Evolutionary conservation across 2,797 vertebrate species (phyloP), one percentile per base, ranked within the genome.

Genomic region (Danio jaintianensis): DNA sequence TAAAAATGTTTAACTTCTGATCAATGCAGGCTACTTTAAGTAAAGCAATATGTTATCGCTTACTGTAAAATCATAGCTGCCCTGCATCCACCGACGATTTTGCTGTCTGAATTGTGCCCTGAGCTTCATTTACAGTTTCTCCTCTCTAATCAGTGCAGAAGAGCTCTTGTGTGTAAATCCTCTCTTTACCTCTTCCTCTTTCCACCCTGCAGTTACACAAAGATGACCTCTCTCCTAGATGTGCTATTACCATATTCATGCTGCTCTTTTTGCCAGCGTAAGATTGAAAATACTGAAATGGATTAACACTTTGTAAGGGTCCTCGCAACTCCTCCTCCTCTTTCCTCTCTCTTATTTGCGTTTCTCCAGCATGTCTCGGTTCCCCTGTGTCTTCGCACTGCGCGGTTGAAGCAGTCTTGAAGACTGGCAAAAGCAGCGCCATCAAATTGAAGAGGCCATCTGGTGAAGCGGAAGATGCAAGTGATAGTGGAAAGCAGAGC

Each of bases 361-460:
- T 63, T 29, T 71, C 29, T 56, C 83, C 84, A 80, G 56, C 63
- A 62, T 64, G 66, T 62, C 66, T 71, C 75, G 12, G 73, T 64
- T 63, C 63, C 70, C 36, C 66, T 78, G 68, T 2, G 7, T 77
- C 59, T 75, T 66, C 61, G 58, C 70, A 58, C 87, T 82, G 85
- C 85, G 83, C 90, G 86, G 84, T 91, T 86, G 88, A 89, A 91
- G 89, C 89, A 90, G 91, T 90, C 85, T 80, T 86, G 89, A 88
- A 88, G 84, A 86, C 85, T 91, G 92, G 90, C 91, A 91, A 87
- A 88, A 86, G 90, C 86, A 80, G 83, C 59, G 59, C 85, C 89
- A 84, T 88, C 89, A 90, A 92, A 91, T 93, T 92, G 89, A 92
- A 92, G 91, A 92, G 89, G 87, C 92, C 91, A 92, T 92, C 92